A percentile compares a stretch with the other conserved stretches of the same genome.
Evolutionary conservation across 2,888 invertebrate species (phyloP).

Genomic region (Tryphoninae sp.): DNA sequence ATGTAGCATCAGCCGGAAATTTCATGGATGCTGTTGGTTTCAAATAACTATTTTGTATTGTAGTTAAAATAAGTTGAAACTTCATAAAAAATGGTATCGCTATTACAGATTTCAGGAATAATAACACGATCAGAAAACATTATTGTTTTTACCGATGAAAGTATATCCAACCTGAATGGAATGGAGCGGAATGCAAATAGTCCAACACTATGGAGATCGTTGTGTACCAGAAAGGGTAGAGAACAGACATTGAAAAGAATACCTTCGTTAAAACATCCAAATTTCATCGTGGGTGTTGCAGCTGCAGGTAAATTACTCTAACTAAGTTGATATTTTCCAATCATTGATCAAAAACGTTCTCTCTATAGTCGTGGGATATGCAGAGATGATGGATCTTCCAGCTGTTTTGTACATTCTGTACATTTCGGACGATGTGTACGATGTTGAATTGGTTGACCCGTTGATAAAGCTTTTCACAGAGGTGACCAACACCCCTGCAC

Average conservation of each 20-base stretch:
- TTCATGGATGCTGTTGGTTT: constrained; percentile 72
- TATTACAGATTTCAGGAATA: constrained; percentile 72
- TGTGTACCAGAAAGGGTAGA: constrained; percentile 69
- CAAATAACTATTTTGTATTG: neutral
- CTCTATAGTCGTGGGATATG: constrained; percentile 75
- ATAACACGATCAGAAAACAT: constrained; percentile 69
- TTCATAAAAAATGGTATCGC: neutral
- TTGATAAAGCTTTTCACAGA: constrained; percentile 72
- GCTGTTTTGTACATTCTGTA: constrained; percentile 76
- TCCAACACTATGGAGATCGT: constrained; percentile 72
- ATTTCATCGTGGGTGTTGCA: constrained; percentile 76
- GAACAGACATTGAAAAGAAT: constrained; percentile 64
- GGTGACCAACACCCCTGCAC: constrained; percentile 64
- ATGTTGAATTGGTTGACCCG: constrained; percentile 74
- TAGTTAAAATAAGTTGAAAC: neutral
- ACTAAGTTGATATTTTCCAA: neutral
- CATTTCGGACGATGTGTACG: constrained; percentile 74
- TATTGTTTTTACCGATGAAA: constrained; percentile 71
- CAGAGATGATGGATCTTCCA: constrained; percentile 72
- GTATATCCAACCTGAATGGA: constrained; percentile 73
- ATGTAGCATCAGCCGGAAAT: constrained; percentile 73
- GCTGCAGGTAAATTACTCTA: constrained; percentile 75
- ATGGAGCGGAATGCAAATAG: constrained; percentile 58
- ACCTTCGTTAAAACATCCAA: constrained; percentile 74
- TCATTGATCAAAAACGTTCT: neutral